Percentiles rank a stretch among this genome's conserved stretches.
Evolutionary conservation across 2,888 invertebrate species (phyloP).

Genomic region (Hirtodrosophila confusa): DNA sequence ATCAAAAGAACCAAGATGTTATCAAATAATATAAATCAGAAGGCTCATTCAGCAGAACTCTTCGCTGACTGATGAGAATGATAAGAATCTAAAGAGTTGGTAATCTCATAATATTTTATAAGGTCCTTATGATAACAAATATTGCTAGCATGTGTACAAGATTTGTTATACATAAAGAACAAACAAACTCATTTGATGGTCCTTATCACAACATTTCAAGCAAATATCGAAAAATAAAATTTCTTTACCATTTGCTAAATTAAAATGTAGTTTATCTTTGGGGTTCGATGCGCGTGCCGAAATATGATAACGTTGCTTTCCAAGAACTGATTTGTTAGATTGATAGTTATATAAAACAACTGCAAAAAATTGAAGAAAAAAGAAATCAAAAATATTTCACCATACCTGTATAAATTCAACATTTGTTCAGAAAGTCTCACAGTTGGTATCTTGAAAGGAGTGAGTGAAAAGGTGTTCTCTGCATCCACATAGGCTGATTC

Average conservation of each 20-base stretch:
- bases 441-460: slow-evolving; percentile 53
- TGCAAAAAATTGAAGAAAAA: slow-evolving; percentile 22
- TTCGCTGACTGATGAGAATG: too few relatives aligned
- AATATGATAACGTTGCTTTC: slow-evolving; percentile 46
- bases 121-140: not conserved
- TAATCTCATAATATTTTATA: too few relatives aligned
- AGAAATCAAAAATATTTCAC: slow-evolving; percentile 6
- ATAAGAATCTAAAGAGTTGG: too few relatives aligned
- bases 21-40: too few relatives aligned
- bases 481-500: not conserved
- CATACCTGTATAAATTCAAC: slow-evolving; percentile 54
- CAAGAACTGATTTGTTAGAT: slow-evolving; percentile 51
- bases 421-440: slow-evolving; percentile 1
- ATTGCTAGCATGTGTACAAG: not conserved
- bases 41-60: too few relatives aligned
- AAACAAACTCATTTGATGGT: not conserved
- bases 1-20: too few relatives aligned
- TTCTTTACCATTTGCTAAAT: slow-evolving; percentile 47
- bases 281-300: slow-evolving; percentile 53
- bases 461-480: slow-evolving; percentile 20
- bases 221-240: slow-evolving; percentile 9
- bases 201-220: not conserved
- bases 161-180: not conserved
- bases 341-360: slow-evolving; percentile 20
- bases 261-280: slow-evolving; percentile 48